Base-by-base conservation (phyloP, 2,888 invertebrate species). In the Acanthoscelides obtectus region DNA sequence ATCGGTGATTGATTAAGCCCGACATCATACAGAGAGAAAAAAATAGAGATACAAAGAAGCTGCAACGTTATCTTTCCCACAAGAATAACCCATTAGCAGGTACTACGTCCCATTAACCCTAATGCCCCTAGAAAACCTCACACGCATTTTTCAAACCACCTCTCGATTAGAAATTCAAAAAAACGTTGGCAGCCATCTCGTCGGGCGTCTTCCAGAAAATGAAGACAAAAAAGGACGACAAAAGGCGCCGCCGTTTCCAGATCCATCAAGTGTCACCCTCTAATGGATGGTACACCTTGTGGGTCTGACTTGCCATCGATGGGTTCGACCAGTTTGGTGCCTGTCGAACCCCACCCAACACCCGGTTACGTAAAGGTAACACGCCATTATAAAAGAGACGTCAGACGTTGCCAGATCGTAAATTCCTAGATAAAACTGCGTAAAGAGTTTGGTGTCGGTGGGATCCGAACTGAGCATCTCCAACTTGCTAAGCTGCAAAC, bases 191-290 rank as follows among this genome's bases (percentile, higher is more conserved):
- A 45, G 45, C 45, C 45, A 45, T 45, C 45, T 45, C 45, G 45
- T 45, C 45, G 45, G 45, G 5, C 45, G 45, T 45, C 45, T 12
- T 45, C 45, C 45, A 45, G 45, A 3, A 45, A 45, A 45, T 45
- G 45, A 45, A 45, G 45, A 45, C 45, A 45, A 45, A 45, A 45
- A 45, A 45, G 45, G 3, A 45, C 17, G n/a, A 45, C 45, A 45
- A 45, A 45, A 45, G 45, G 12, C 12, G 45, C 45, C 45, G 45
- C 45, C 45, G 45, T 6, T 45, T 25, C 27, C 12, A 64, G 68
- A 71, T 71, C 71, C 71, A 71, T 71, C 71, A 71, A 71, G n/a
- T 64, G 71, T 71, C 71, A 71, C 22, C 68, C 17, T n/a, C 22
- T 64, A 68, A 71, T 71, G 71, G 71, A 45, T 45, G 45, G 45